These are phyloP conservation scores for Thalassaphorura encarpata DNA, from an alignment of 1,140 invertebrate genomes.

Conservation along the genomic window DNA sequence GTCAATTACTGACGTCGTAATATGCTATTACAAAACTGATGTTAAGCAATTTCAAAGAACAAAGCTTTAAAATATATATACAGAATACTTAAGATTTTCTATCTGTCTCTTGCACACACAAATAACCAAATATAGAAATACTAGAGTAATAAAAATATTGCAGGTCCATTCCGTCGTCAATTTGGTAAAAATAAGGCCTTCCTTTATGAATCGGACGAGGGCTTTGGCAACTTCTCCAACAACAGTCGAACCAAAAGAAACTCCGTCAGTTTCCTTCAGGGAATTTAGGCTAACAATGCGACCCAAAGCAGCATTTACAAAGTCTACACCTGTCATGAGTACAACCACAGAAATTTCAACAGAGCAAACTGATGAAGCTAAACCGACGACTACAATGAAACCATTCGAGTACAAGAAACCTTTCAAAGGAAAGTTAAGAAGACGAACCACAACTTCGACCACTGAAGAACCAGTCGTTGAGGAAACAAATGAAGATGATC, in stretches of 20 bases:
- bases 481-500: neutral
- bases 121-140: no score
- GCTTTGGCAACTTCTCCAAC: neutral
- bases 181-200: neutral
- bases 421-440: neutral
- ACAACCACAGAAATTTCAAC: neutral
- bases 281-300: neutral
- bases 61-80: no score
- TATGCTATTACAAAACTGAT: neutral
- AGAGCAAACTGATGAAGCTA: neutral
- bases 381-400: neutral
- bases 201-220: constrained; percentile 6
- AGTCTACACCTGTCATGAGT: neutral
- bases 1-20: neutral
- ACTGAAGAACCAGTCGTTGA: neutral
- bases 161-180: neutral
- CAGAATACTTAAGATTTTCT: no score
- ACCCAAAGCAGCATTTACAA: neutral
- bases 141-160: no score
- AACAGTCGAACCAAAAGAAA: neutral
- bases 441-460: neutral
- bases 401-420: constrained; percentile 7
- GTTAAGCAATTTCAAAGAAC: neutral
- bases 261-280: constrained; percentile 6
- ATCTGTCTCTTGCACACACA: no score